A percentile compares a stretch with the other conserved stretches of the same genome.
Conservation (phyloP, 2,888 invertebrate species). For the Biston betularia region DNA sequence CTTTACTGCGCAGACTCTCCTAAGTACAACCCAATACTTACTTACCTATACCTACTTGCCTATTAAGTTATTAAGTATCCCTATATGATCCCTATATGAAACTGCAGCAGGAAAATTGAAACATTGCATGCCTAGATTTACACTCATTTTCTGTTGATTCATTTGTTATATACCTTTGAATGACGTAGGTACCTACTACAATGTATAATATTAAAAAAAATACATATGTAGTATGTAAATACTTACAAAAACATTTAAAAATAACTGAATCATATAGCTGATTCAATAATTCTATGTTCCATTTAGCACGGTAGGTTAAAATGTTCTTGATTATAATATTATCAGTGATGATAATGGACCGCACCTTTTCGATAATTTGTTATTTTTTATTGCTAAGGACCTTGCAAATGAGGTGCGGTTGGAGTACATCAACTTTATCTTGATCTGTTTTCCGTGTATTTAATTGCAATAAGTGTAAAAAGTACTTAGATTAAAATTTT, state of each 20-base stretch:
- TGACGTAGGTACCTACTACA: too few species aligned
- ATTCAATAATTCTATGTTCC: conserved; percentile 1
- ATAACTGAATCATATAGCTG: conserved; percentile 8
- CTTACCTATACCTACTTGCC: too few species aligned
- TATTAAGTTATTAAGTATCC: too few species aligned
- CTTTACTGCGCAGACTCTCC: too few species aligned
- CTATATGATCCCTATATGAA: too few species aligned
- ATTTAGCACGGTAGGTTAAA: conserved; percentile 15
- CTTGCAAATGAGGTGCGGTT: conserved; percentile 30
- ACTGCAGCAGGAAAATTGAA: too few species aligned
- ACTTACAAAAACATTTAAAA: too few species aligned
- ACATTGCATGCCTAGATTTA: neutral
- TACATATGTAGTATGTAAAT: too few species aligned
- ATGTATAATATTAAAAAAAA: too few species aligned
- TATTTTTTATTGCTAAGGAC: conserved; percentile 28
- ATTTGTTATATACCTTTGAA: neutral
- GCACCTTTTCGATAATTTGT: conserved; percentile 37
- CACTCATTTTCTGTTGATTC: neutral
- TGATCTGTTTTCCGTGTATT: conserved; percentile 15
- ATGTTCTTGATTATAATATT: conserved; percentile 2
- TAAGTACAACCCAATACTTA: too few species aligned
- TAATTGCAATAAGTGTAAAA: conserved; percentile 4
- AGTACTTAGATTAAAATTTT: neutral
- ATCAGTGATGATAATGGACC: conserved; percentile 21
- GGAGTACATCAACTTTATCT: conserved; percentile 1